These are phyloP conservation scores for Pachyrhynchus sulphureomaculatus DNA, from an alignment of 1,140 invertebrate genomes.

Conservation along the genomic window DNA sequence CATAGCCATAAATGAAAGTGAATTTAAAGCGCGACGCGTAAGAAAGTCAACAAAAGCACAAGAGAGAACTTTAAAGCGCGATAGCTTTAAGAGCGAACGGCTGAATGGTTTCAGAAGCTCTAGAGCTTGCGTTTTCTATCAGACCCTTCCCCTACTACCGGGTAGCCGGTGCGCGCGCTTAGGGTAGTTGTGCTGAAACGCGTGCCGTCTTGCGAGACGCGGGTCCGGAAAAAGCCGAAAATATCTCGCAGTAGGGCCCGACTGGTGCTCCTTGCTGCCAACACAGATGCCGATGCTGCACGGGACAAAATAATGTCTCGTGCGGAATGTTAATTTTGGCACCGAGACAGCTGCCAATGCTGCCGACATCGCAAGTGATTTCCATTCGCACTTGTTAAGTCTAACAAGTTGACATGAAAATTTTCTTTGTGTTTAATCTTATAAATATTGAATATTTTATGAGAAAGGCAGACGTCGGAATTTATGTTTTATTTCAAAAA, in stretches of 20 bases:
- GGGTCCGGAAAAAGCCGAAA: slow-evolving; percentile 20
- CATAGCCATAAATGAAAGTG: slow-evolving; percentile 40
- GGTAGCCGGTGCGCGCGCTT: background rate
- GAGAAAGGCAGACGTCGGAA: no score
- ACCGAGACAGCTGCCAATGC: slow-evolving; percentile 27
- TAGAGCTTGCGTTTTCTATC: slow-evolving; percentile 29
- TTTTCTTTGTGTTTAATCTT: no score
- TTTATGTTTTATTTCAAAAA: no score
- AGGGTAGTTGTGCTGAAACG: slow-evolving; percentile 29
- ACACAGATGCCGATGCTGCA: slow-evolving; percentile 23
- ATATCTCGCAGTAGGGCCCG: slow-evolving; percentile 8
- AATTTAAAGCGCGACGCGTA: slow-evolving; percentile 18
- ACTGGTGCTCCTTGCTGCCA: background rate
- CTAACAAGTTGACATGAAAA: slow-evolving; percentile 6
- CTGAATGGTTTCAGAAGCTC: slow-evolving; percentile 42
- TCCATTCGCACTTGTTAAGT: slow-evolving; percentile 10
- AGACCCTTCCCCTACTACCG: slow-evolving; percentile 35
- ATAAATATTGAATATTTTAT: no score
- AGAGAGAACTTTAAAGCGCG: slow-evolving; percentile 37
- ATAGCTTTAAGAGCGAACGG: slow-evolving; percentile 32
- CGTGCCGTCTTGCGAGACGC: slow-evolving; percentile 27
- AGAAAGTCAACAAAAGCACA: slow-evolving; percentile 12
- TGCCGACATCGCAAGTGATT: slow-evolving; percentile 20
- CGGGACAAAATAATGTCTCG: slow-evolving; percentile 32
- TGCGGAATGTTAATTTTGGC: slow-evolving; percentile 34